Evolutionary conservation across 2,797 vertebrate species (phyloP).

Genomic region (Varecia variegata): DNA sequence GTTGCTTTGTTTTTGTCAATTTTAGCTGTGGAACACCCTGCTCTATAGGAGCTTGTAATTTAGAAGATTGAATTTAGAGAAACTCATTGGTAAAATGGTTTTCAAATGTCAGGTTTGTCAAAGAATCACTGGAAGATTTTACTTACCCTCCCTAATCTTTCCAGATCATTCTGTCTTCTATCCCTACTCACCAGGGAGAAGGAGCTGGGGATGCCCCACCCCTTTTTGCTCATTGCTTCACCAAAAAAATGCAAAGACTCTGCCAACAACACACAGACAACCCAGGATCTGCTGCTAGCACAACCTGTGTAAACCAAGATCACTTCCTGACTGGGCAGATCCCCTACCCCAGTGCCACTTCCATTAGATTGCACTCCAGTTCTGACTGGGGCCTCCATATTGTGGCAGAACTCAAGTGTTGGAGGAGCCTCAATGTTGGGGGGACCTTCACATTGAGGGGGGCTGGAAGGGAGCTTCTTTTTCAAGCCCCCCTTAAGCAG

Average conservation of each 20-base stretch:
- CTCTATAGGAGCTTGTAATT: neutral
- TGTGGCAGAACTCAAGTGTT: neutral
- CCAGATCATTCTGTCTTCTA: neutral
- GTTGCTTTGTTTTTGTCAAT: neutral
- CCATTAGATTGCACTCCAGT: neutral
- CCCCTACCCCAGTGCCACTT: neutral
- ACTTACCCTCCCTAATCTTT: neutral
- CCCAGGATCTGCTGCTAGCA: neutral
- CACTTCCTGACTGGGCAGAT: neutral
- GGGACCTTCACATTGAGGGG: neutral
- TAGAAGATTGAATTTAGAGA: neutral
- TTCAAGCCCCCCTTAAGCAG: neutral
- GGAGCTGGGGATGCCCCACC: too few species aligned
- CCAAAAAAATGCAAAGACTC: neutral
- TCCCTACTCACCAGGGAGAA: neutral
- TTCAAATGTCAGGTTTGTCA: neutral
- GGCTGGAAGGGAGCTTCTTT: neutral
- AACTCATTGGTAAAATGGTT: neutral
- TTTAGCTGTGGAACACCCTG: neutral
- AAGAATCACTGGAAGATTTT: neutral
- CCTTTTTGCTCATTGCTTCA: neutral
- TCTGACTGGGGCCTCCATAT: neutral
- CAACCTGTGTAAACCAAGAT: neutral
- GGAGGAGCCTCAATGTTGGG: neutral
- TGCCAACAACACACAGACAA: neutral